Evolutionary conservation across 1,140 invertebrate species (phyloP).

Genomic region (Drosophila azteca): DNA sequence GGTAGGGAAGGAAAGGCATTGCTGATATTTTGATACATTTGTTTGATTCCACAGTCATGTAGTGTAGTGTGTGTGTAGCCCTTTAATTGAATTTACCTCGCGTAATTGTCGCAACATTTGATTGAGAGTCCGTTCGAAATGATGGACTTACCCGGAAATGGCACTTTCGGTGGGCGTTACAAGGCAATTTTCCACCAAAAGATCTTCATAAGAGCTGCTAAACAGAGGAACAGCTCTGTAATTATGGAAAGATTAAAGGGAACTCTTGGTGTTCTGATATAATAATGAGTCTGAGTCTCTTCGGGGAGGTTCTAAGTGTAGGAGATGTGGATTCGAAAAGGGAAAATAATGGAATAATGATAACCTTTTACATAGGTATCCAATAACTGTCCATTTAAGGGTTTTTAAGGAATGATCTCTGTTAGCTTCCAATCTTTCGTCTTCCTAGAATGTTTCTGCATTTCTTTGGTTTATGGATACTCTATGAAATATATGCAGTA

Average conservation of each 20-base stretch:
- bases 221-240: too few relatives aligned
- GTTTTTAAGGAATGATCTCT: too few relatives aligned
- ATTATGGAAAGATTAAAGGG: not conserved
- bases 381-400: not conserved
- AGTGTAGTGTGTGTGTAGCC: slow-evolving; percentile 23
- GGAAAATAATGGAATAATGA: too few relatives aligned
- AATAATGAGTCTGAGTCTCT: too few relatives aligned
- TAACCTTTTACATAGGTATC: too few relatives aligned
- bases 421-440: too few relatives aligned
- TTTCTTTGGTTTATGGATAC: not conserved
- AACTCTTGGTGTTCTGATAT: too few relatives aligned
- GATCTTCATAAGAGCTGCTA: slow-evolving; percentile 17
- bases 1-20: slow-evolving; percentile 1
- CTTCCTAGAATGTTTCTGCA: not conserved
- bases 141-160: slow-evolving; percentile 10
- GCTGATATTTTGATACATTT: slow-evolving; percentile 76
- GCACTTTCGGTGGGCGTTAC: slow-evolving; percentile 25
- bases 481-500: not conserved
- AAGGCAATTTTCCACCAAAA: slow-evolving; percentile 31
- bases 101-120: slow-evolving; percentile 67
- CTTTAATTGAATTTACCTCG: slow-evolving; percentile 71
- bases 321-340: too few relatives aligned
- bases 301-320: too few relatives aligned
- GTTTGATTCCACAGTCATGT: slow-evolving; percentile 40
- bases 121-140: slow-evolving; percentile 31